A percentile compares a stretch with the other conserved stretches of the same genome.
These are phyloP conservation scores for Palloptera scutellata DNA, from an alignment of 2,888 invertebrate genomes.

Conservation along the genomic window DNA sequence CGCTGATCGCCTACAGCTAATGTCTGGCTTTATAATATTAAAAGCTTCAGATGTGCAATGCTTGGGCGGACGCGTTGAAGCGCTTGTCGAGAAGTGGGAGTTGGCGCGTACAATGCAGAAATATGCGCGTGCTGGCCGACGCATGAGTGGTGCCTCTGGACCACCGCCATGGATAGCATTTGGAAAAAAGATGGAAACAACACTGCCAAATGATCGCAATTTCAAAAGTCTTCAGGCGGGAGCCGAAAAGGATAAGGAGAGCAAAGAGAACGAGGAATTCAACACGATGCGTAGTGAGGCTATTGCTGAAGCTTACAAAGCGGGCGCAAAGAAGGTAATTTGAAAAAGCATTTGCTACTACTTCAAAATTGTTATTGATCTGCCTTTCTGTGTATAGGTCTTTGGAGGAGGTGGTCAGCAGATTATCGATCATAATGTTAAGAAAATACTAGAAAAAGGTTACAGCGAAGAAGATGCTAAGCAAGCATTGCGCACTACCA, in stretches of 20 bases:
- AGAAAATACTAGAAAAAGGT: slow-evolving; percentile 82
- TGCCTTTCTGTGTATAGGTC: slow-evolving; percentile 52
- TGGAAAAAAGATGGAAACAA: slow-evolving; percentile 75
- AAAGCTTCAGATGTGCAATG: slow-evolving; percentile 73
- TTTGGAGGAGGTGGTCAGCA: slow-evolving; percentile 74
- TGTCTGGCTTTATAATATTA: slow-evolving; percentile 79
- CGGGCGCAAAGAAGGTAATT: slow-evolving; percentile 68
- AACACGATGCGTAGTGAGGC: slow-evolving; percentile 89
- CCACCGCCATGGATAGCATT: slow-evolving; percentile 94
- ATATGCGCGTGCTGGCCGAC: slow-evolving; percentile 65
- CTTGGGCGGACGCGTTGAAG: slow-evolving; percentile 84
- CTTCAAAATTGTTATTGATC: not conserved
- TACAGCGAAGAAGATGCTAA: slow-evolving; percentile 80
- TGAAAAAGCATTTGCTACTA: not conserved
- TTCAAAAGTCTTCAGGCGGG: slow-evolving; percentile 72
- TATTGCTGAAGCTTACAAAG: slow-evolving; percentile 84
- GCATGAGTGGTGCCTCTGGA: slow-evolving; percentile 68
- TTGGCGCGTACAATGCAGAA: slow-evolving; percentile 72
- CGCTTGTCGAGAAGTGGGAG: slow-evolving; percentile 90
- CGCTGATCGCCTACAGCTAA: slow-evolving; percentile 68
- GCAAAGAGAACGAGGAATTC: slow-evolving; percentile 82
- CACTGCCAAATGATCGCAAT: slow-evolving; percentile 68
- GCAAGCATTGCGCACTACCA: slow-evolving; percentile 74
- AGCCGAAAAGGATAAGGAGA: slow-evolving; percentile 65
- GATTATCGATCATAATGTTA: slow-evolving; percentile 77